These are phyloP conservation scores for Scaeva pyrastri DNA, from an alignment of 2,888 invertebrate genomes.

Conservation along the genomic window DNA sequence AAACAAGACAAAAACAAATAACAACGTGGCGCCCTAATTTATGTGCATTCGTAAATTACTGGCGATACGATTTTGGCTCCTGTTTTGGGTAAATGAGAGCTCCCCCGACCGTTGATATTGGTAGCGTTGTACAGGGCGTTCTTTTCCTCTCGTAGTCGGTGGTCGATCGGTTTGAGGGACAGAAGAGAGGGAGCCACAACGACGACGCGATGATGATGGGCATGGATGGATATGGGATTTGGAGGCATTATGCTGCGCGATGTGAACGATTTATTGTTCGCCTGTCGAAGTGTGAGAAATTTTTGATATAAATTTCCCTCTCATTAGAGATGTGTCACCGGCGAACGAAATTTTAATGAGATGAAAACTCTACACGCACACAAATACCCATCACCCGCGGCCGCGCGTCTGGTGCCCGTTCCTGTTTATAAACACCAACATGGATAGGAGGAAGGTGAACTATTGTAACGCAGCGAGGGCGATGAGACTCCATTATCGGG, in stretches of 20 bases:
- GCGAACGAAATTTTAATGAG: conserved; percentile 76
- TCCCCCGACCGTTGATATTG: not conserved
- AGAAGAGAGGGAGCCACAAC: not conserved
- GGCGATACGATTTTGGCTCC: conserved; percentile 52
- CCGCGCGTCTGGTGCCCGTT: not conserved
- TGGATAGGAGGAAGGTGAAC: no score
- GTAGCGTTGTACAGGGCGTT: not conserved
- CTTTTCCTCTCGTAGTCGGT: conserved; percentile 22
- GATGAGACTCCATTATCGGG: not conserved
- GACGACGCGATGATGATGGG: conserved; percentile 16
- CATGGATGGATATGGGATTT: conserved; percentile 2
- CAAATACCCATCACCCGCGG: not conserved
- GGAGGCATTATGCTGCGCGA: conserved; percentile 6
- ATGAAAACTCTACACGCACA: conserved; percentile 64
- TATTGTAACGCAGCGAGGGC: not conserved
- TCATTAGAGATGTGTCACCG: conserved; percentile 76
- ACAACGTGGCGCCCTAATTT: conserved; percentile 75
- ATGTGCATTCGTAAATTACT: conserved; percentile 72
- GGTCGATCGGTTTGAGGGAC: not conserved
- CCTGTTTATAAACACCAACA: not conserved
- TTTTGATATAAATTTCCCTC: conserved; percentile 78
- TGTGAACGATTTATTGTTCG: conserved; percentile 79
- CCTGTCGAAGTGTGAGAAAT: conserved; percentile 83
- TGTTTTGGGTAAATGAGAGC: conserved; percentile 38
- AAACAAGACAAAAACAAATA: conserved; percentile 73